These are phyloP conservation scores for Sapajus apella DNA, from an alignment of 2,113 vertebrate species.

Conservation along the genomic window DNA sequence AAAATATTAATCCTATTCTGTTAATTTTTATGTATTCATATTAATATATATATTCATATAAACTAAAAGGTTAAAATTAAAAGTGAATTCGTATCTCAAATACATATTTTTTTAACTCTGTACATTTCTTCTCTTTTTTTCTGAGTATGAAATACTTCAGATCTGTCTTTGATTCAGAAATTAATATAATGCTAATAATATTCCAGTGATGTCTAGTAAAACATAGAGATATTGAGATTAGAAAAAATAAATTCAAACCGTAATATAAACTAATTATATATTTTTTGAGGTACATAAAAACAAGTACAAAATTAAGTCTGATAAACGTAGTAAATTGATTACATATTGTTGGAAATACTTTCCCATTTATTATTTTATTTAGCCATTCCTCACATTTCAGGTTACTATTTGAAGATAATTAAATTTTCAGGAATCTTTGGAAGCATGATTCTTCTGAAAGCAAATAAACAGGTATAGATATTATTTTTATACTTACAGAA, in stretches of 20 bases:
- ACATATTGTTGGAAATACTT: background rate
- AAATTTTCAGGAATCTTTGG: background rate
- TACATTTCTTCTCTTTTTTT: background rate
- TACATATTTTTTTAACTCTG: background rate
- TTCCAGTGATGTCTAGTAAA: background rate
- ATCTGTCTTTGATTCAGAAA: background rate
- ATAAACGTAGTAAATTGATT: background rate
- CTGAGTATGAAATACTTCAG: background rate
- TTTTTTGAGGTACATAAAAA: background rate
- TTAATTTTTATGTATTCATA: background rate
- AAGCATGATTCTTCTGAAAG: background rate
- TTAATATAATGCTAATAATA: background rate
- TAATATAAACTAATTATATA: background rate
- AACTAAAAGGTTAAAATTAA: constrained; percentile 10
- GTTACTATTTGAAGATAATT: background rate
- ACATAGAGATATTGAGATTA: background rate
- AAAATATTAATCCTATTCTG: constrained; percentile 11
- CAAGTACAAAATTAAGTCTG: background rate
- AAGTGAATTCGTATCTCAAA: background rate
- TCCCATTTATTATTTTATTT: background rate
- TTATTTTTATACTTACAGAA: background rate
- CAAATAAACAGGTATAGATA: background rate
- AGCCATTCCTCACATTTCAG: background rate
- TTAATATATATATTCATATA: background rate
- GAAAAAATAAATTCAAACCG: background rate